phyloP scores from a whole-genome alignment of 92 coral and sea anemone species.

The Palythoa grandis region DNA sequence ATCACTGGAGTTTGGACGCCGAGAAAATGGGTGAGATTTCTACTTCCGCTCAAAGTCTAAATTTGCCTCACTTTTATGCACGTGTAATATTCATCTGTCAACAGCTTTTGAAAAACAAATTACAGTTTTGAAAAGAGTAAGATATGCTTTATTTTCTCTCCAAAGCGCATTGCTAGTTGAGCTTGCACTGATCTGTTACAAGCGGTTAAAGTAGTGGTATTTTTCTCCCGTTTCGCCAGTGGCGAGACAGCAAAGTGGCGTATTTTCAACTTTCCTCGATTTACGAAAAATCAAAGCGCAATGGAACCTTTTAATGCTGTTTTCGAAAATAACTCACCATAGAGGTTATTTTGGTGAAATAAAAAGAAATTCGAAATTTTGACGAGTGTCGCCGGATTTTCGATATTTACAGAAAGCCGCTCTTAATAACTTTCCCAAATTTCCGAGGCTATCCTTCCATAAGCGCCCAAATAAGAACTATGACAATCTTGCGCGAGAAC shows the following conservation, averaged over 20 bases:
- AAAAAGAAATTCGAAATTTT: too few species aligned
- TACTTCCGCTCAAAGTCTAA: conserved; percentile 4
- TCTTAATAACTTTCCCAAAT: too few species aligned
- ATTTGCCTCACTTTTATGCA: conserved; percentile 1
- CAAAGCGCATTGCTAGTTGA: conserved; percentile 21
- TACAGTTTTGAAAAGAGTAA: conserved; percentile 23
- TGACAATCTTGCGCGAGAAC: too few species aligned
- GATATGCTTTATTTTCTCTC: conserved; percentile 3
- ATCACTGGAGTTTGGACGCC: conserved; percentile 21
- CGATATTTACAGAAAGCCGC: too few species aligned
- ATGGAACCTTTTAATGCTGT: neutral
- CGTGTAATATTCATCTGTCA: conserved; percentile 27
- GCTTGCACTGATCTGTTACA: conserved; percentile 26
- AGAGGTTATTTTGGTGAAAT: neutral
- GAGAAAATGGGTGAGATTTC: conserved; percentile 9
- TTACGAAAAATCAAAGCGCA: neutral
- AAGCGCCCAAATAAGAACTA: too few species aligned
- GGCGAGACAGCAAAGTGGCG: too few species aligned
- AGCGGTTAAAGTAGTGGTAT: conserved; percentile 23
- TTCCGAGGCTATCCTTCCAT: too few species aligned
- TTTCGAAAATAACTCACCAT: too few species aligned
- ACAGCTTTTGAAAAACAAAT: conserved; percentile 22
- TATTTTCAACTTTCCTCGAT: too few species aligned
- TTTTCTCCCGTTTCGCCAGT: conserved; percentile 29
- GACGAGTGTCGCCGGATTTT: too few species aligned